Base-by-base conservation (phyloP, 2,888 invertebrate genomes). In the Lumbricus terrestris region DNA sequence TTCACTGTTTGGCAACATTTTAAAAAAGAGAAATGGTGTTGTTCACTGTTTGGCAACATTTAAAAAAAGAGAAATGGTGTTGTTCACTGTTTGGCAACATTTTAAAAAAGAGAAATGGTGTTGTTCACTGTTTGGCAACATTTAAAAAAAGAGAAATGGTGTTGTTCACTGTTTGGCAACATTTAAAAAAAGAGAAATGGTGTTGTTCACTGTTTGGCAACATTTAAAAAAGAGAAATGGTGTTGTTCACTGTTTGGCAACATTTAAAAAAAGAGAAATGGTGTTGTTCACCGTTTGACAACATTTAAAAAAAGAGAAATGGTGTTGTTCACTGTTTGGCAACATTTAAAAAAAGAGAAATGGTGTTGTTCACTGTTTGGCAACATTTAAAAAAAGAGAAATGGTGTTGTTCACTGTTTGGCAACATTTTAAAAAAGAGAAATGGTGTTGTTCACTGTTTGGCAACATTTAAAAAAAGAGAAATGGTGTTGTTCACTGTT, bases 251-350 rank as follows among this genome's bases (percentile, higher is more conserved):
- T 85, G 18, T n/a, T n/a, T n/a, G n/a, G n/a, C n/a, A 34, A 35
- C 11, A 16, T 35, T 23, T 6, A 4, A 85, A 37, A 85, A 69
- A n/a, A n/a, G 85, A 37, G 0, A 85, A 23, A 85, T 35, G 20
- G 85, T 85, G 85, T 85, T 85, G 23, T 85, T 85, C 85, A 85
- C 85, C 35, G 18, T n/a, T n/a, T n/a, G n/a, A n/a, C n/a, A 34
- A 35, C 11, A 16, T 35, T 23, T 6, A 4, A 85, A 37, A 85
- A 69, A n/a, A n/a, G 85, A 37, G 0, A 85, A 23, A 85, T 35
- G 20, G 85, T 85, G 85, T 85, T 85, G 23, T 85, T 85, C 85
- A 85, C 85, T 85, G 18, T n/a, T n/a, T n/a, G n/a, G n/a, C n/a
- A 34, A 35, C 11, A 16, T 35, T 23, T 6, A 4, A 85, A 37